phyloP scores from a whole-genome alignment of 2,888 invertebrate genomes.

The Crossocerus cetratus region DNA sequence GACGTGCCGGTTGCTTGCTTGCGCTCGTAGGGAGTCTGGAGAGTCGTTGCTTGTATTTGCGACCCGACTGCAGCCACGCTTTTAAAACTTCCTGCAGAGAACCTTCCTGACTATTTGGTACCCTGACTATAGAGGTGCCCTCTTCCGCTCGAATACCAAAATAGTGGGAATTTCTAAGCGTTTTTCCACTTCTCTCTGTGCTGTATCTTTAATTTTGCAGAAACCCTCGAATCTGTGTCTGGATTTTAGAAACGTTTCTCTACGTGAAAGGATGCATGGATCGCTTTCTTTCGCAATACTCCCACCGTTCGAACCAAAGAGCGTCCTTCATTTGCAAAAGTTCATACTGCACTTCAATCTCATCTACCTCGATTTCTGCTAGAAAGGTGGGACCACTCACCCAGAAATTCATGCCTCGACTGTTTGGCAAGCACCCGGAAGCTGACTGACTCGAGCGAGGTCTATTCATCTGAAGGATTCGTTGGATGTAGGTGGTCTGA shows the following conservation, averaged over 20 bases:
- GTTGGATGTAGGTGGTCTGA: no score
- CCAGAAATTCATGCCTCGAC: constrained; percentile 7
- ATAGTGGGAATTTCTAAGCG: background rate
- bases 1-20: constrained; percentile 33
- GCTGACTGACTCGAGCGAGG: constrained; percentile 4
- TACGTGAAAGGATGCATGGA: no score
- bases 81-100: constrained; percentile 14
- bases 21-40: constrained; percentile 26
- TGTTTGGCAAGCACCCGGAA: constrained; percentile 6
- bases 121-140: constrained; percentile 18
- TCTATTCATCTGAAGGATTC: constrained; percentile 22
- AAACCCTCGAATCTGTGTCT: no score
- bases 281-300: no score
- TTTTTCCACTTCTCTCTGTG: no score
- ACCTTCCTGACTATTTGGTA: constrained; percentile 16
- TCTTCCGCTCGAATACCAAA: constrained; percentile 42
- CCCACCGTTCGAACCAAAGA: background rate
- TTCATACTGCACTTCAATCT: constrained; percentile 29
- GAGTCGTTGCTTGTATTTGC: constrained; percentile 36
- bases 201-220: no score
- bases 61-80: background rate
- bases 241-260: no score
- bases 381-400: constrained; percentile 8
- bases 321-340: constrained; percentile 10
- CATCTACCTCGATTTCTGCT: constrained; percentile 23